These are phyloP conservation scores for Polypedilum pembai DNA, from an alignment of 1,140 invertebrate species.

Conservation along the genomic window DNA sequence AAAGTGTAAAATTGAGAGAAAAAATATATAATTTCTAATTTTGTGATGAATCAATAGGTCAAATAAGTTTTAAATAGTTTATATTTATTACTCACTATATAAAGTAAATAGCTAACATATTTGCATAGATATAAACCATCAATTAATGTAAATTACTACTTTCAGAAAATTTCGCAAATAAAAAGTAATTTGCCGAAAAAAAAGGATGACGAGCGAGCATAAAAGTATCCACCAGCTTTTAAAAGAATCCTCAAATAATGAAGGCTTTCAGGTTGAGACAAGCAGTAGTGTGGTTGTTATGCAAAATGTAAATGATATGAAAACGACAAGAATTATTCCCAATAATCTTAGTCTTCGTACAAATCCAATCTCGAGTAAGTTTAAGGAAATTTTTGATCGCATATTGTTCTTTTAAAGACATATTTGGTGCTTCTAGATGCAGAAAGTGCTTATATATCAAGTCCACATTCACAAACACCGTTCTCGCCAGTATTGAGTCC, in stretches of 20 bases:
- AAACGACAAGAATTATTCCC: neutral
- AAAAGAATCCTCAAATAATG: neutral
- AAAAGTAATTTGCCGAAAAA: neutral
- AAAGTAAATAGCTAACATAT: neutral
- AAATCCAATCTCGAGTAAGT: neutral
- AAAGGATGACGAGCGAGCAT: neutral
- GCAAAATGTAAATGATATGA: slow-evolving; percentile 2
- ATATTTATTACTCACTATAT: neutral
- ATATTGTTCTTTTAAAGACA: neutral
- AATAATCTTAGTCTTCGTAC: slow-evolving; percentile 1
- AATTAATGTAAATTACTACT: neutral
- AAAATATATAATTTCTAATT: neutral
- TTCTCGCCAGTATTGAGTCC: slow-evolving; percentile 45
- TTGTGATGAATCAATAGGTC: slow-evolving; percentile 3
- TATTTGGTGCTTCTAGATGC: neutral
- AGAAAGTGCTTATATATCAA: neutral
- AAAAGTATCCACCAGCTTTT: neutral
- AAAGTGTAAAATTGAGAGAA: neutral
- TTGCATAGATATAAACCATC: neutral
- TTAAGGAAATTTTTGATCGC: neutral
- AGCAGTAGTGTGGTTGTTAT: neutral
- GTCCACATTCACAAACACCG: slow-evolving; percentile 34
- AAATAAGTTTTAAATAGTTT: neutral
- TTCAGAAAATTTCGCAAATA: neutral
- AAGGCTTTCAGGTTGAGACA: neutral